Percentiles rank a stretch among this genome's conserved stretches.
These are phyloP conservation scores for Colaptes auratus DNA, from an alignment of 2,113 vertebrate species.

Conservation along the genomic window DNA sequence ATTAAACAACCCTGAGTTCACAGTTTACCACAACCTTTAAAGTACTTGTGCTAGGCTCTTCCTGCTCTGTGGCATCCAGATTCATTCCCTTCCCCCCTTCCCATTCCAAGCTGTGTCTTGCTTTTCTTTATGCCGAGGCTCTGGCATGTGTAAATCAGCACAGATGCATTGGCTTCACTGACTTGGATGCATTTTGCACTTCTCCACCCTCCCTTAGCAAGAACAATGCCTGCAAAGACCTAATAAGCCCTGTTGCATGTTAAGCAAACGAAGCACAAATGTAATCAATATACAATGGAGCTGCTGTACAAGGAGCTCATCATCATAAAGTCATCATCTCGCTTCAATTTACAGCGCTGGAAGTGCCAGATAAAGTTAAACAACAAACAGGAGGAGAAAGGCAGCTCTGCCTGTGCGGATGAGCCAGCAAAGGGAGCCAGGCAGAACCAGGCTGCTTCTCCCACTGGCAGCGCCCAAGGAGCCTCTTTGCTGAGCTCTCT, in stretches of 20 bases:
- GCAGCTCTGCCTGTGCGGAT: background rate
- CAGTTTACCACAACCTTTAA: background rate
- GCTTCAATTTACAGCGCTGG: conserved; percentile 57
- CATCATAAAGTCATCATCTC: conserved; percentile 44
- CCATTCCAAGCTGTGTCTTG: background rate
- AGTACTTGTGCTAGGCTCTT: background rate
- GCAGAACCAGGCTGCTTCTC: background rate
- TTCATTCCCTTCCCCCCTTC: background rate
- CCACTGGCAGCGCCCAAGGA: background rate
- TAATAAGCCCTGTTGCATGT: conserved; percentile 33
- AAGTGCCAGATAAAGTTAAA: conserved; percentile 62
- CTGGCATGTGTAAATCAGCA: background rate
- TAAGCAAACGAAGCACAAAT: conserved; percentile 49
- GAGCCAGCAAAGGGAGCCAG: background rate
- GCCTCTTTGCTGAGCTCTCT: background rate
- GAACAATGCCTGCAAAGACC: conserved; percentile 47
- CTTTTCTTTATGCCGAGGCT: background rate
- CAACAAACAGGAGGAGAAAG: conserved; percentile 23
- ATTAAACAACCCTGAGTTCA: background rate
- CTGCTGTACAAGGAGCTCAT: conserved; percentile 52
- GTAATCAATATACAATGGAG: conserved; percentile 52
- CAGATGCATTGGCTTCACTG: background rate
- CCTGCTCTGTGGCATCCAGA: background rate
- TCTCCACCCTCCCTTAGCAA: background rate
- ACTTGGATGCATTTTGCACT: background rate